Base-by-base conservation (phyloP, 2,888 invertebrate genomes). In the Chelonus formosanus region DNA sequence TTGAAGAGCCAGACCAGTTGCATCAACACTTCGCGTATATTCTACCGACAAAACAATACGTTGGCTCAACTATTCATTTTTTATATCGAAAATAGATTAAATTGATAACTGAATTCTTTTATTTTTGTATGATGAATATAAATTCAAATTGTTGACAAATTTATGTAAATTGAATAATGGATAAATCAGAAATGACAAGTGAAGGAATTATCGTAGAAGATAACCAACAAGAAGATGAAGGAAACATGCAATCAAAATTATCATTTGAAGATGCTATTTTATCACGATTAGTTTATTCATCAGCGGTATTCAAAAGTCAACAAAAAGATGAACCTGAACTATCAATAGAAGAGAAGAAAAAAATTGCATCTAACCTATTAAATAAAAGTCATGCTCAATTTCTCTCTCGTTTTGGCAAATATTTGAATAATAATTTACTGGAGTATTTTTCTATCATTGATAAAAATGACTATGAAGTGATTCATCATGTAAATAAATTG, bases 271-370 rank as follows among this genome's bases (percentile, higher is more conserved):
- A 40, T 40, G 40, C 40, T 4, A 40, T 40, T 40, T 40, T 40
- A 40, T 40, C 40, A 40, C 40, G 40, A 40, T 6, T 40, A 40
- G 6, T 40, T 4, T 40, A 40, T 6, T 76, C 79, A 3, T 70
- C 73, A 32, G 81, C 81, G 8, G 70, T 71, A 70, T 94, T 96
- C 76, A 94, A 92, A 85, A 93, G 91, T 77, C 93, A 96, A 79
- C 95, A 94, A 83, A 86, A 90, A 57, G 89, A 90, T 76, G 94
- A 95, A 81, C 88, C 89, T 0, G 94, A 95, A 77, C 81, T 96
- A 57, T 88, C 88, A 4, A 83, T 86, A 0, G 80, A 84, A 20
- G 92, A 96, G 74, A 96, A 94, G 85, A 85, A 87, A 73, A 81
- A 86, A 73, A 90, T 94, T 71, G 92, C 92, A 0, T 80, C 84